Percentiles rank a stretch among this genome's conserved stretches.
These are phyloP conservation scores for Oxyura jamaicensis DNA, from an alignment of 2,113 vertebrate genomes.

Conservation along the genomic window DNA sequence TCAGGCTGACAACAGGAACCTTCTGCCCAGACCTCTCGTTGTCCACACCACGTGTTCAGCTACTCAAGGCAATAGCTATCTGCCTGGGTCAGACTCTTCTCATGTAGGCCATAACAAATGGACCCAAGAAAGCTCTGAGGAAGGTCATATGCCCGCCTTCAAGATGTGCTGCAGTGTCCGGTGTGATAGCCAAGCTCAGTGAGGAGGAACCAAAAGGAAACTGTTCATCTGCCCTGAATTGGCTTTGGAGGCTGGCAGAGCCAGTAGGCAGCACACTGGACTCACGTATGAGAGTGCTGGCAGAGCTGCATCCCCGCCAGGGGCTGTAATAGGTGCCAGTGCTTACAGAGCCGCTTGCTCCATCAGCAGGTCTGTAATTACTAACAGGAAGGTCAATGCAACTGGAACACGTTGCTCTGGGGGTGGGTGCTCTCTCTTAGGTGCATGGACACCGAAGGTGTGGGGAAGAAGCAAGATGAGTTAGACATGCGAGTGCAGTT, in stretches of 20 bases:
- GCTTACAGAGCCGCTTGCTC: not conserved
- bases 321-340: not conserved
- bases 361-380: not conserved
- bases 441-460: too few species aligned
- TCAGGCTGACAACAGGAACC: not conserved
- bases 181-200: not conserved
- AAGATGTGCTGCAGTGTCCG: not conserved
- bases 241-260: not conserved
- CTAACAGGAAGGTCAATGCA: too few species aligned
- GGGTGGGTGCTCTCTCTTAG: too few species aligned
- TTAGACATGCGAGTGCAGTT: not conserved
- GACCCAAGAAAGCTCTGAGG: not conserved
- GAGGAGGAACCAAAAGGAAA: not conserved
- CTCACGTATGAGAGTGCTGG: not conserved
- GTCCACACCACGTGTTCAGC: rapidly evolving
- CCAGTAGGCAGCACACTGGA: not conserved
- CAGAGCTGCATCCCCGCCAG: not conserved
- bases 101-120: not conserved
- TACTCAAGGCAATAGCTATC: not conserved
- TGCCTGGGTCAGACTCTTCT: not conserved
- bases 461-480: not conserved
- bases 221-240: not conserved
- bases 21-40: not conserved
- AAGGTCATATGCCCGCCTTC: not conserved
- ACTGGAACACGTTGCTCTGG: too few species aligned